These are phyloP conservation scores for Sanderia malayensis DNA, from an alignment of 30 jellyfish, hydroid and myxozoan genomes.

Conservation along the genomic window DNA sequence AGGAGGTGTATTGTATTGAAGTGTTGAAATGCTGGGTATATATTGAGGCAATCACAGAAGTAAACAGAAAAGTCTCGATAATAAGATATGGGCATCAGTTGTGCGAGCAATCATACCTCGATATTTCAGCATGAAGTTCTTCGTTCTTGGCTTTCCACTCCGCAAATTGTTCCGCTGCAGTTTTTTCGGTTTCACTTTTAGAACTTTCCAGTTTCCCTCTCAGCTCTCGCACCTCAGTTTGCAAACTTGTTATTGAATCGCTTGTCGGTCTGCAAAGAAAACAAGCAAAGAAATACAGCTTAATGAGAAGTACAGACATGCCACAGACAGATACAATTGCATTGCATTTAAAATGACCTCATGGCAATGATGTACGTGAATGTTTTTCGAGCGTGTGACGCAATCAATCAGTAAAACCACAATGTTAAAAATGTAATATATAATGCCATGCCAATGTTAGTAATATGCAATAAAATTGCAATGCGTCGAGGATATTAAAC, in stretches of 20 bases:
- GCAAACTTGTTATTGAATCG: constrained; percentile 26
- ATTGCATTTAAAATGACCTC: no score
- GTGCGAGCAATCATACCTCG: constrained; percentile 58
- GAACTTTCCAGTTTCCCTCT: constrained; percentile 5
- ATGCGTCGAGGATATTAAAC: neutral
- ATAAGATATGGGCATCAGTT: no score
- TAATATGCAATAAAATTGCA: neutral
- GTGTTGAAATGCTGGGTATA: no score
- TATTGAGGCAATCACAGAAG: no score
- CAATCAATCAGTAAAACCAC: no score
- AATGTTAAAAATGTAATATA: no score
- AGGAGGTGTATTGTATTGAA: no score
- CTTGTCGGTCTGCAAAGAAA: constrained; percentile 59
- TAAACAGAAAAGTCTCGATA: no score
- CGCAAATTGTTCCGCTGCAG: constrained; percentile 15
- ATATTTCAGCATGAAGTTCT: constrained; percentile 33
- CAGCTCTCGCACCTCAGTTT: constrained; percentile 40
- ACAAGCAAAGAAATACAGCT: no score
- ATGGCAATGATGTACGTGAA: neutral
- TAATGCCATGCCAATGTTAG: neutral
- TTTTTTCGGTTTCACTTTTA: constrained; percentile 24
- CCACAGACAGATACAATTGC: neutral
- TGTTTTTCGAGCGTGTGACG: neutral
- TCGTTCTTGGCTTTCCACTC: constrained; percentile 50
- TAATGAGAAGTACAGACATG: no score